Evolutionary conservation across 2,888 invertebrate species (phyloP).

Genomic region (Plagiodera versicolora): DNA sequence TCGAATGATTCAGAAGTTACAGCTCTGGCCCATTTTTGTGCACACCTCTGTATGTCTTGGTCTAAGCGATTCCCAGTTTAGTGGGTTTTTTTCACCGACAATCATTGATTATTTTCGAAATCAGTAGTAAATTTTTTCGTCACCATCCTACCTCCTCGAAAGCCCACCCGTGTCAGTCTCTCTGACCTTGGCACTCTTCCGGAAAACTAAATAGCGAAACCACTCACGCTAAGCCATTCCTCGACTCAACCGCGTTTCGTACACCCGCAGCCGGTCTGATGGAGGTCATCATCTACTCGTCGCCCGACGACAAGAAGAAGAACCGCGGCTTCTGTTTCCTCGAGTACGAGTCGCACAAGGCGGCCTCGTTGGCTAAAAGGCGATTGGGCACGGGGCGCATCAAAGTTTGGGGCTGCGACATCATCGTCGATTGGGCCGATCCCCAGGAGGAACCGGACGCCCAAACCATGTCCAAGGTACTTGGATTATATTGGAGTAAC

Average conservation of each 20-base stretch:
- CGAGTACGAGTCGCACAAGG: conserved; percentile 99
- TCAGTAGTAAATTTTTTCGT: too few species aligned
- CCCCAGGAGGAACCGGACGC: conserved; percentile 99
- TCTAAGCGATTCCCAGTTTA: too few species aligned
- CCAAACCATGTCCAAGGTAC: conserved; percentile 97
- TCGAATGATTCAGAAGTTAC: too few species aligned
- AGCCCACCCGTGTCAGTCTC: too few species aligned
- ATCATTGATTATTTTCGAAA: too few species aligned
- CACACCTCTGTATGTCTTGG: too few species aligned
- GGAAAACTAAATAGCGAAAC: conserved; percentile 13
- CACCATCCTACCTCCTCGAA: too few species aligned
- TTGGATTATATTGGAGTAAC: neutral
- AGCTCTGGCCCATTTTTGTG: too few species aligned
- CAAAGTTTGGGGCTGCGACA: conserved; percentile 95
- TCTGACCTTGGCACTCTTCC: conserved; percentile 51
- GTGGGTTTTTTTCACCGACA: too few species aligned
- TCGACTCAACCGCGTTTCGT: conserved; percentile 23
- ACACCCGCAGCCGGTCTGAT: conserved; percentile 84
- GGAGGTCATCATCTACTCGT: conserved; percentile 99
- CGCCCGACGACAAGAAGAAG: conserved; percentile 98
- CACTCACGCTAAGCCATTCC: conserved; percentile 51
- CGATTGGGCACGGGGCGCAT: conserved; percentile 39
- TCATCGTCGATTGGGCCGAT: conserved; percentile 99
- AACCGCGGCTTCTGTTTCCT: conserved; percentile 99
- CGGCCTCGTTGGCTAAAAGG: conserved; percentile 96